Evolutionary conservation across 2,797 vertebrate species (phyloP).

Genomic region (Pangasius krempfi): DNA sequence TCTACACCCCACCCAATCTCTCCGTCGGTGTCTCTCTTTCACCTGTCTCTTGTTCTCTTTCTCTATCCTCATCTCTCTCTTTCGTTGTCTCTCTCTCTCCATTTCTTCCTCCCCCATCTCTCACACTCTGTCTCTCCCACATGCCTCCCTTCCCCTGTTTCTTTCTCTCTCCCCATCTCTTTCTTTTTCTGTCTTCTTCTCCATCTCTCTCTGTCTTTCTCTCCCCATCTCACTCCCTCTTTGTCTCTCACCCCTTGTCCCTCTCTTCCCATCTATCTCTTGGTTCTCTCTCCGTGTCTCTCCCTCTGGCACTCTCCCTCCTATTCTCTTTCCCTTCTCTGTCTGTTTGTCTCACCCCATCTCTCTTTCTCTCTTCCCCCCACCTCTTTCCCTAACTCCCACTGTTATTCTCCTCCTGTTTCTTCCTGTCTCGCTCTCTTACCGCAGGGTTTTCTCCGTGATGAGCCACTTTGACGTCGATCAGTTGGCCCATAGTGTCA

Average conservation of each 20-base stretch:
- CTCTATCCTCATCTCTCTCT: no score
- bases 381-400: neutral
- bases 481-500: conserved; percentile 87
- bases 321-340: neutral
- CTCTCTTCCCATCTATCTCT: neutral
- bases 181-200: no score
- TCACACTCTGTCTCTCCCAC: neutral
- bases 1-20: no score
- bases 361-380: no score
- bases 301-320: neutral
- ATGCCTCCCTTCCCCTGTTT: no score
- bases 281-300: neutral
- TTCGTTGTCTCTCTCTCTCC: neutral
- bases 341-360: neutral
- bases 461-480: conserved; percentile 98
- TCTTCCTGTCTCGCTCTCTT: conserved; percentile 46
- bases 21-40: neutral
- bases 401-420: neutral
- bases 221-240: no score
- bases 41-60: no score
- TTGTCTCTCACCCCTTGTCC: neutral
- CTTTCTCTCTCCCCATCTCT: neutral
- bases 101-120: no score
- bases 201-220: neutral
- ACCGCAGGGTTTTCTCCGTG: conserved; percentile 98